Evolutionary conservation across 2,888 invertebrate genomes (phyloP), one percentile per base, ranked within the genome.

Genomic region (Sarcophaga variegata): DNA sequence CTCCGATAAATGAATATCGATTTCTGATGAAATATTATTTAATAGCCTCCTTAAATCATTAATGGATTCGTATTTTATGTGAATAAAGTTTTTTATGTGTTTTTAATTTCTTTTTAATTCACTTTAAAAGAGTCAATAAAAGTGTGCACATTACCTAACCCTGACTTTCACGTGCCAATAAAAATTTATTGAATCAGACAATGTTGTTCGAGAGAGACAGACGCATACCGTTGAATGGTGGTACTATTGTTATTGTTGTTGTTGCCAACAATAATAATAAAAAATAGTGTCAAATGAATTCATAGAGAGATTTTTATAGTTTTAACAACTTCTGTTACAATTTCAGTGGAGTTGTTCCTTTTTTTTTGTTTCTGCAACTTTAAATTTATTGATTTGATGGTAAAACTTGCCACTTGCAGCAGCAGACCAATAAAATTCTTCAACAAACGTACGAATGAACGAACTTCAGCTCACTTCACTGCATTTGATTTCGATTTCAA

Each of bases 371-470:
- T 62, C 66, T 64, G 22, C 54, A 64, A 83, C 70, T 81, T 70
- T 81, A 87, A 87, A 81, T 87, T 87, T 81, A 84, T 87, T 81
- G 84, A 87, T 87, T 87, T 81, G 45, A 8, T 77, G 77, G 63
- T 45, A 60, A 70, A 76, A 63, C n/a, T 83, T 83, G 69, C 69
- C 71, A 66, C 64, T 69, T 72, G 76, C 80, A 22, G 22, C 22
- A 81, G 74, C 80, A 81, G 74, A 70, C 63, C 69, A 75, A 72
- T 63, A 80, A 70, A 76, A 83, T 37, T 60, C 17, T 22, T 47
- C 4, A 83, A 83, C 25, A 47, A 70, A 66, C 25, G 70, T 25
- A 45, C 47, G 22, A 64, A 67, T 45, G 63, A 47, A 45, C 47
- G n/a, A 64, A 64, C 70, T 62, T 25, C 54, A 66, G 27, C 20